phyloP scores from a whole-genome alignment of 2,888 invertebrate species.

The Cephonodes hylas region DNA sequence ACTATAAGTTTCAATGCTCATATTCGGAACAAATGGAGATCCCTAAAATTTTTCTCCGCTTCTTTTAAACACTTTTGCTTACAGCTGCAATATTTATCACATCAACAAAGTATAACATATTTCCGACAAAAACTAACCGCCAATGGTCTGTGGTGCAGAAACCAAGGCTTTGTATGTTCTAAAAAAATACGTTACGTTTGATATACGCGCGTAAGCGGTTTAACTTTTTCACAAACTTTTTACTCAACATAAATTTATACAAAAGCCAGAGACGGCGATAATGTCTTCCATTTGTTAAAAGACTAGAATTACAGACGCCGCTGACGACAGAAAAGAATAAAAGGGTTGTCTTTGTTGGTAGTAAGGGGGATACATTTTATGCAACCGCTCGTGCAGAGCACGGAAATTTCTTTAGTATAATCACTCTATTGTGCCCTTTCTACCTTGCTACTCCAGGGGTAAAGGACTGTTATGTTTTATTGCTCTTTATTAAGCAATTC shows the following conservation, averaged over 20 bases:
- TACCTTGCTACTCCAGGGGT: conserved; percentile 35
- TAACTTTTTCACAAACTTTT: conserved; percentile 67
- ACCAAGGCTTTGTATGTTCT: conserved; percentile 14
- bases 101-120: too few relatives aligned
- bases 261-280: conserved; percentile 72
- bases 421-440: conserved; percentile 51
- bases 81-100: too few relatives aligned
- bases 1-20: too few relatives aligned
- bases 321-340: conserved; percentile 70
- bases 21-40: too few relatives aligned
- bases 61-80: too few relatives aligned
- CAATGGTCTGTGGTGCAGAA: neutral
- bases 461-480: conserved; percentile 34
- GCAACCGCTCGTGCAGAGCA: conserved; percentile 50
- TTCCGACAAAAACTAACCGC: neutral
- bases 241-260: conserved; percentile 73
- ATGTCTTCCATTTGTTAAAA: conserved; percentile 77
- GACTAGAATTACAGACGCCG: conserved; percentile 68
- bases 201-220: conserved; percentile 63
- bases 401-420: conserved; percentile 54
- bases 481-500: conserved; percentile 23
- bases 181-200: conserved; percentile 59
- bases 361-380: conserved; percentile 67
- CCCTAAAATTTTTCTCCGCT: too few relatives aligned
- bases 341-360: conserved; percentile 67